Evolutionary conservation across 2,888 invertebrate species (phyloP).

Genomic region (Andrena camellia): DNA sequence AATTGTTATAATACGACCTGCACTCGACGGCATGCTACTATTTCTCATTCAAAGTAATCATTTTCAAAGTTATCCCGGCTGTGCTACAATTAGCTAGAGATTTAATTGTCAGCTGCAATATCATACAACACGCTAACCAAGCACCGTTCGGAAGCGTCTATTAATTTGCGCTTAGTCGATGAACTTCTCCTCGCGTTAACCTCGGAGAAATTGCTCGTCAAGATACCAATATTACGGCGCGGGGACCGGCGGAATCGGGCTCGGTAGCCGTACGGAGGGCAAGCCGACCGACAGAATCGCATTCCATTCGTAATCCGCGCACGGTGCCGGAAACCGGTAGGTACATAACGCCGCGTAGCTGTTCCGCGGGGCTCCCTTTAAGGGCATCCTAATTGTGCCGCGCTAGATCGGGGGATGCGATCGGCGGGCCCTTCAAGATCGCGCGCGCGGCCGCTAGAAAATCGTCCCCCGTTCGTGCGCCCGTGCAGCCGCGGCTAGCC

Average conservation of each 20-base stretch:
- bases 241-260: slow-evolving; percentile 23
- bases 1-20: neutral
- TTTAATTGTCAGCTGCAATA: too few relatives aligned
- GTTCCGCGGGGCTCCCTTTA: slow-evolving; percentile 64
- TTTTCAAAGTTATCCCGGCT: too few relatives aligned
- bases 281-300: slow-evolving; percentile 10
- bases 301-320: slow-evolving; percentile 53
- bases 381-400: slow-evolving; percentile 72
- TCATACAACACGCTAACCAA: neutral
- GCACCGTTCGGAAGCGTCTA: neutral
- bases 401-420: slow-evolving; percentile 67
- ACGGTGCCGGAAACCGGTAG: slow-evolving; percentile 62
- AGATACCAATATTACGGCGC: slow-evolving; percentile 21
- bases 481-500: slow-evolving; percentile 14
- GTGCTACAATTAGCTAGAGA: too few relatives aligned
- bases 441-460: slow-evolving; percentile 64
- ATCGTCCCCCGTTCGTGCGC: slow-evolving; percentile 52
- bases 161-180: neutral
- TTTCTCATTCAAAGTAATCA: too few relatives aligned
- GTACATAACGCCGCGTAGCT: slow-evolving; percentile 51
- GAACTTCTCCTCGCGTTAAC: neutral
- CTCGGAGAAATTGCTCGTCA: slow-evolving; percentile 32
- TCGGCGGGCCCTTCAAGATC: slow-evolving; percentile 64
- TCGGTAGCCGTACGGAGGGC: neutral
- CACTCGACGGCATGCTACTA: too few relatives aligned